Evolutionary conservation across 92 coral and sea anemone genomes (phyloP).

Genomic region (Plumapathes pennacea): DNA sequence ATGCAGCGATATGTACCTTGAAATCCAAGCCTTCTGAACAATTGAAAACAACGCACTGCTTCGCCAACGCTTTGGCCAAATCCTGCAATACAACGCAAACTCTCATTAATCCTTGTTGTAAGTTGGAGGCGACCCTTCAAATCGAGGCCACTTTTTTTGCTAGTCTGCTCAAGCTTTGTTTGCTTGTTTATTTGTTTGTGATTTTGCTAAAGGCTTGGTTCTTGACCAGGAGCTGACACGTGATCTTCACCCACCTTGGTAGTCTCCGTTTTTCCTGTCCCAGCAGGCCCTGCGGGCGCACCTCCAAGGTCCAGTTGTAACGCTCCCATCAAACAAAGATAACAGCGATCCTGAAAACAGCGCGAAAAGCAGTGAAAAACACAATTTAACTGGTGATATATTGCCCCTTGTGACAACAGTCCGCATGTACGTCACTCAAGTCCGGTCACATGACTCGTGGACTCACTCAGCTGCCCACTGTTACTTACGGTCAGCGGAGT

Average conservation of each 20-base stretch:
- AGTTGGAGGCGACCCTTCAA: too few relatives aligned
- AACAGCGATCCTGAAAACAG: conserved; percentile 88
- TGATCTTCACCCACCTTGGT: conserved; percentile 66
- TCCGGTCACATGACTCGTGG: background rate
- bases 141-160: too few relatives aligned
- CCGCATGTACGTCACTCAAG: background rate
- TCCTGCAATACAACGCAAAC: conserved; percentile 45
- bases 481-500: conserved; percentile 94
- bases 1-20: conserved; percentile 35
- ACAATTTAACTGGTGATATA: background rate
- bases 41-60: conserved; percentile 98
- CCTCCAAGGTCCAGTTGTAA: conserved; percentile 96
- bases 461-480: too few relatives aligned
- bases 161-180: too few relatives aligned
- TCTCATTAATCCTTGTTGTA: too few relatives aligned
- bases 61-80: conserved; percentile 96
- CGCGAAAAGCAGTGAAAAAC: background rate
- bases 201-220: too few relatives aligned
- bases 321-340: conserved; percentile 98
- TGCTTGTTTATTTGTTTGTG: too few relatives aligned
- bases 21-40: conserved; percentile 99
- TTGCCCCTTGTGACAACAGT: background rate
- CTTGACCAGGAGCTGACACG: too few relatives aligned
- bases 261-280: conserved; percentile 98
- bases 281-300: conserved; percentile 99